Evolutionary conservation across 2,888 invertebrate species (phyloP), one percentile per base, ranked within the genome.

Genomic region (Spatulosminthurus flaviceps): DNA sequence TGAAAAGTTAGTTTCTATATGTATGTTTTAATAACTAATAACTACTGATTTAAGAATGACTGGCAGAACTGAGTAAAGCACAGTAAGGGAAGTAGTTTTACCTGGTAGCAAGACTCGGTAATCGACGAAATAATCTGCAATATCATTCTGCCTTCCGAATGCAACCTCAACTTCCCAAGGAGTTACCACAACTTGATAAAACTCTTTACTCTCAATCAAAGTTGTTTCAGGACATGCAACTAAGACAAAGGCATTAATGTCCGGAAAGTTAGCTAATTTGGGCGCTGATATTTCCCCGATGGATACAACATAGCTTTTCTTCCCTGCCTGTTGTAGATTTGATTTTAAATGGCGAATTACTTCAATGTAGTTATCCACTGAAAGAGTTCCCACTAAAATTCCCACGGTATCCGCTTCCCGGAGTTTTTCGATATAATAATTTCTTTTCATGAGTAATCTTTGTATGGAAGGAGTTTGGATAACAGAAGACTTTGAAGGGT

Each of bases 231-330:
- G 92, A 87, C 98, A 99, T 0, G 96, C 93, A 75, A 99, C 92
- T 86, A 95, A 90, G 0, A 97, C 94, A 88, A 95, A 99, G 66
- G 94, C 91, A 86, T 98, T 97, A 82, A 98, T 93, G 92, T 95
- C 95, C 78, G 94, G 92, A 88, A 98, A 97, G 89, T 99, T 99
- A 0, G 97, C 96, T 81, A 99, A 89, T 88, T 99, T 99, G 0
- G 95, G 93, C 16, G 95, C 93, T 89, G 96, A 98, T 1, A 97
- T 93, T 87, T 97, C 96, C 5, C 98, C 98, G 77, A 98, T 95
- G 28, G 94, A 95, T 78, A 98, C 92, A 69, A 95, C 92, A 87
- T 98, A 97, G 82, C 93, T 92, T 87, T 95, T 96, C 87, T 96
- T 97, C 0, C 93, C 93, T 78, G 93, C 92, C 0, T 90, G 88